phyloP scores from a whole-genome alignment of 1,140 invertebrate genomes.

The Eurosta solidaginis region DNA sequence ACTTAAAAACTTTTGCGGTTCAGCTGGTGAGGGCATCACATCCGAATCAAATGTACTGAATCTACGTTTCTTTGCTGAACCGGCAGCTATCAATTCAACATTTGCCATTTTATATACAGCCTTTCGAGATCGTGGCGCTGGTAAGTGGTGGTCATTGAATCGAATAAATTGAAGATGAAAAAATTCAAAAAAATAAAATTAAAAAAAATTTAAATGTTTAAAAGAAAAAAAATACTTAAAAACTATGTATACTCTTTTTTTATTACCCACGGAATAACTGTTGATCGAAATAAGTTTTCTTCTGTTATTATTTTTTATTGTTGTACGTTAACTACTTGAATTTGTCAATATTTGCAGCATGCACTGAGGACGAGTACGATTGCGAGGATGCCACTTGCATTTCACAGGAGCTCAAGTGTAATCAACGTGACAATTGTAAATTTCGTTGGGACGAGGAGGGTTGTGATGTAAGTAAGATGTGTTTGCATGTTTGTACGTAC shows the following conservation, averaged over 20 bases:
- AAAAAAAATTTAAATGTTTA: too few species aligned
- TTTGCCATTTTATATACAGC: constrained; percentile 77
- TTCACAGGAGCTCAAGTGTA: constrained; percentile 71
- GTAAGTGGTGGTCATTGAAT: constrained; percentile 40
- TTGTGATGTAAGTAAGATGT: constrained; percentile 67
- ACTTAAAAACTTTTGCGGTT: constrained; percentile 77
- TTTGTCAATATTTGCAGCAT: constrained; percentile 36
- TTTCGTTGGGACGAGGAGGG: constrained; percentile 81
- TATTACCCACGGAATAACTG: background rate
- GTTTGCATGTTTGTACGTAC: background rate
- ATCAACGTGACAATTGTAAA: constrained; percentile 76
- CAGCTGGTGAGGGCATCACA: constrained; percentile 73
- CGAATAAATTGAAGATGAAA: background rate
- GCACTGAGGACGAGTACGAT: constrained; percentile 71
- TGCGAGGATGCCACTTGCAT: constrained; percentile 88
- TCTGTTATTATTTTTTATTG: background rate
- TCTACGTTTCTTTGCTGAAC: constrained; percentile 72
- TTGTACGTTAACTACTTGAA: background rate
- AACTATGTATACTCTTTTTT: background rate
- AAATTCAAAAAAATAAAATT: background rate
- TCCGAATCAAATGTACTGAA: constrained; percentile 69
- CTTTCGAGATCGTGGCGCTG: constrained; percentile 66
- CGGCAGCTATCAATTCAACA: constrained; percentile 68
- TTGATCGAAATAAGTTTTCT: background rate
- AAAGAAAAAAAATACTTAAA: too few species aligned